Percentiles rank a stretch among this genome's conserved stretches.
Conservation (phyloP, 2,113 vertebrate species). For the Alethe diademata region DNA sequence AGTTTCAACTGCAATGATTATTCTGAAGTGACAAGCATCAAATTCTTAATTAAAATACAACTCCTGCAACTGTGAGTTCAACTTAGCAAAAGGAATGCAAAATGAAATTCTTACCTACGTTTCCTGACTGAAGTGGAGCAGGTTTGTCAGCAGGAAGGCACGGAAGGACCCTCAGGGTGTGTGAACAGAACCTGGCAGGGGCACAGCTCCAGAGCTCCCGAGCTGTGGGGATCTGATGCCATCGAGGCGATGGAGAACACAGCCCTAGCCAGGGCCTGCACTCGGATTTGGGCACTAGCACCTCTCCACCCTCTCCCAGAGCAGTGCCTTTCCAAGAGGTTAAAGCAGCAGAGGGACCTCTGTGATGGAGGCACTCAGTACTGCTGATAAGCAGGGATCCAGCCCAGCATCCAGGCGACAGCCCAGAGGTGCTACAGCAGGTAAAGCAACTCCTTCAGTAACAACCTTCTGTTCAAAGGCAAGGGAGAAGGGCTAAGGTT, state of each 20-base stretch:
- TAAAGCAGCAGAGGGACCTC: background rate
- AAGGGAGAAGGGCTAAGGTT: background rate
- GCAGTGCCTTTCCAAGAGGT: background rate
- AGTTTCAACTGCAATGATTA: background rate
- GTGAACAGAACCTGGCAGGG: background rate
- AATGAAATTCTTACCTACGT: background rate
- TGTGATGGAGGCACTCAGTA: fast-evolving
- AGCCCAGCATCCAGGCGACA: background rate
- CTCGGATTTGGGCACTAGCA: fast-evolving
- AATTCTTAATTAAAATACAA: background rate
- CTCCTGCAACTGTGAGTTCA: background rate
- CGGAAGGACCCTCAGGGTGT: background rate
- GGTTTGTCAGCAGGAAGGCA: background rate
- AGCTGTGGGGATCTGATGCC: background rate
- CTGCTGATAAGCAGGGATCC: background rate
- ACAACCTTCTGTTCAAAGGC: background rate
- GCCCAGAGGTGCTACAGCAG: background rate
- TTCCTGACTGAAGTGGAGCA: background rate
- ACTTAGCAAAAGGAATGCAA: background rate
- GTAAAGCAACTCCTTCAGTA: background rate
- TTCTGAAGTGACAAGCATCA: background rate
- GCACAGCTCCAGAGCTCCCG: background rate
- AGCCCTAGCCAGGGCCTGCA: background rate
- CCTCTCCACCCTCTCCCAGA: background rate
- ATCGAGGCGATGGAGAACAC: fast-evolving